Percentiles rank a stretch among this genome's conserved stretches.
Conservation (phyloP, 1,140 invertebrate genomes). For the Drosophila santomea region DNA sequence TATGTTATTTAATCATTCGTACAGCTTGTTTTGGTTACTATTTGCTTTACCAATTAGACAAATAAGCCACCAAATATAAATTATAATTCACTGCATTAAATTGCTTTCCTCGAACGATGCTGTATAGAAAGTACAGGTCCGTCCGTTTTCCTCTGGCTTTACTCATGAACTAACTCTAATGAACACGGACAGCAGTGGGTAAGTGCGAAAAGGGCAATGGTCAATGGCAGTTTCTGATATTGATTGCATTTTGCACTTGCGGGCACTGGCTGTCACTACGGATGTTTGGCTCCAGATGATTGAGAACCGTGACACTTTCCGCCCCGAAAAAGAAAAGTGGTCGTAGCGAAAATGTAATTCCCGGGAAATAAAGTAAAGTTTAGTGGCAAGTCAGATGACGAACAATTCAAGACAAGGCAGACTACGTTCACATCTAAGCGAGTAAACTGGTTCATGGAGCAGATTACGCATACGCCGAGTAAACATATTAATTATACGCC, state of each 20-base stretch:
- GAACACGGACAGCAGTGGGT: conserved; percentile 40
- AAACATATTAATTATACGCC: conserved; percentile 60
- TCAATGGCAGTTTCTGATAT: conserved; percentile 51
- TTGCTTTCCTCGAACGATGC: too few relatives aligned
- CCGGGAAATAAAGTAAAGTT: conserved; percentile 5
- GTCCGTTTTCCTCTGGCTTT: conserved; percentile 8
- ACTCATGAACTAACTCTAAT: conserved; percentile 34
- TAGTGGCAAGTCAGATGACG: neutral
- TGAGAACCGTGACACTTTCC: conserved; percentile 35
- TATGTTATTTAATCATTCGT: too few relatives aligned
- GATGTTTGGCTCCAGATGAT: conserved; percentile 32
- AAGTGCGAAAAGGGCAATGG: conserved; percentile 21
- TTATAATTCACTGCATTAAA: neutral
- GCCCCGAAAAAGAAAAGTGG: neutral
- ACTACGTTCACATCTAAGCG: neutral
- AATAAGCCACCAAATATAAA: neutral
- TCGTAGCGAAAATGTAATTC: conserved; percentile 4
- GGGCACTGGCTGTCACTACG: conserved; percentile 38
- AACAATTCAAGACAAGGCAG: neutral
- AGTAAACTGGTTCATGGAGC: conserved; percentile 1
- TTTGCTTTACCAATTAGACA: too few relatives aligned
- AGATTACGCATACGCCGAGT: conserved; percentile 51
- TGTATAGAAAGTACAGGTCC: neutral
- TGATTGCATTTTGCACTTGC: conserved; percentile 59
- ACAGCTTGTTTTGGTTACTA: too few relatives aligned